A percentile compares a stretch with the other conserved stretches of the same genome.
Conservation (phyloP, 2,888 invertebrate species). For the Mesorhabditis sp. region DNA sequence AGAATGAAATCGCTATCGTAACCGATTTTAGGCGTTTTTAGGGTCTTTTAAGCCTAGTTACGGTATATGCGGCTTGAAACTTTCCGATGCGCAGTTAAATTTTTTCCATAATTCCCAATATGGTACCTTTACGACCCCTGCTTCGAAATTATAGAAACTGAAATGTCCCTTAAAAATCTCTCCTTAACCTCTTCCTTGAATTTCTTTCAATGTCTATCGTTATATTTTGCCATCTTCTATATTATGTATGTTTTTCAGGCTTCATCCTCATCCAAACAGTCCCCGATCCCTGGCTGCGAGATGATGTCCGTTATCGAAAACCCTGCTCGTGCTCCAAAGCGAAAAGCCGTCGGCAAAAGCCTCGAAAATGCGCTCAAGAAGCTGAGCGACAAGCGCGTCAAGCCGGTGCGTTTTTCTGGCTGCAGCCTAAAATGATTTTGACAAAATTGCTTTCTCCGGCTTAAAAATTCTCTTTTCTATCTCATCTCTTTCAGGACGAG, state of each 20-base stretch:
- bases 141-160: too few species aligned
- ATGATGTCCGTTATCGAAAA: not conserved
- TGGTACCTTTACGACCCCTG: too few species aligned
- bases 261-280: not conserved
- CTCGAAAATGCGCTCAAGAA: slow-evolving; percentile 41
- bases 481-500: not conserved
- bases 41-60: too few species aligned
- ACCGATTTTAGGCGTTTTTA: too few species aligned
- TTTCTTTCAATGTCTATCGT: too few species aligned
- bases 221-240: too few species aligned
- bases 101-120: too few species aligned
- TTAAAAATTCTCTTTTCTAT: not conserved
- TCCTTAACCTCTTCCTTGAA: too few species aligned
- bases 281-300: not conserved
- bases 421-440: not conserved
- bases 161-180: too few species aligned
- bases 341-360: slow-evolving; percentile 13
- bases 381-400: slow-evolving; percentile 28
- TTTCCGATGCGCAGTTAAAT: too few species aligned
- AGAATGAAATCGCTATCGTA: too few species aligned
- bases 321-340: not conserved
- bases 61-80: too few species aligned
- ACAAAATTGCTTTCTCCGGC: not conserved
- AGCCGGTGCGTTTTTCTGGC: not conserved
- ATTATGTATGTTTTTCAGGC: not conserved